These are phyloP conservation scores for Lepidurus couesii DNA, from an alignment of 1,140 invertebrate species.

Conservation along the genomic window DNA sequence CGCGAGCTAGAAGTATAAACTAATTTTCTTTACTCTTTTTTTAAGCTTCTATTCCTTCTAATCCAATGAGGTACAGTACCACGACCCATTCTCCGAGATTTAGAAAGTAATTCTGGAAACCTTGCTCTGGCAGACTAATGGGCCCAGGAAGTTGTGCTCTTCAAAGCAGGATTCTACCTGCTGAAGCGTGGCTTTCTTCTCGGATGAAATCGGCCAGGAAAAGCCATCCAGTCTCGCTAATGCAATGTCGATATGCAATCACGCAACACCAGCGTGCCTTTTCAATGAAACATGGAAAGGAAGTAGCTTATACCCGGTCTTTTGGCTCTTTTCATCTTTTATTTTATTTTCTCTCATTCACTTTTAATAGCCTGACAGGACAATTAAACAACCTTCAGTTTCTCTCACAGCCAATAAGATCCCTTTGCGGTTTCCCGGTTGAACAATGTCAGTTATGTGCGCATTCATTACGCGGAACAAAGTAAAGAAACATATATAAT, in stretches of 20 bases:
- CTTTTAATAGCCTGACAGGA: background rate
- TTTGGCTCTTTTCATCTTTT: background rate
- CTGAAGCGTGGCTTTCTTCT: background rate
- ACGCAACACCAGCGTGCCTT: conserved; percentile 12
- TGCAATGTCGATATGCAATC: conserved; percentile 13
- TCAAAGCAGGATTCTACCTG: conserved; percentile 11
- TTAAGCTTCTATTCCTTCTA: too few species aligned
- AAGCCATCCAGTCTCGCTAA: background rate
- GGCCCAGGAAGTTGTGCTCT: background rate
- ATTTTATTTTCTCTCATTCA: background rate
- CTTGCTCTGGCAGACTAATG: background rate
- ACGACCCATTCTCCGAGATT: background rate
- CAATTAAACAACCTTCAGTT: background rate
- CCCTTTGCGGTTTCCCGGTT: background rate
- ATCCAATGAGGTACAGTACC: background rate
- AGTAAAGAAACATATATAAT: background rate
- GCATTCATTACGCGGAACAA: background rate
- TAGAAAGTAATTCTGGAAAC: background rate
- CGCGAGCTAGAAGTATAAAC: too few species aligned
- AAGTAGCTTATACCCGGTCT: background rate
- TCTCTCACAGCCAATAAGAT: background rate
- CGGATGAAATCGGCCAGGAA: conserved; percentile 13
- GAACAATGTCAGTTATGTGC: background rate
- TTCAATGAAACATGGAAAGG: background rate
- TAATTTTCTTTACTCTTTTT: too few species aligned